Base-by-base conservation (phyloP, 2,113 vertebrate species). In the Desmodus rotundus region DNA sequence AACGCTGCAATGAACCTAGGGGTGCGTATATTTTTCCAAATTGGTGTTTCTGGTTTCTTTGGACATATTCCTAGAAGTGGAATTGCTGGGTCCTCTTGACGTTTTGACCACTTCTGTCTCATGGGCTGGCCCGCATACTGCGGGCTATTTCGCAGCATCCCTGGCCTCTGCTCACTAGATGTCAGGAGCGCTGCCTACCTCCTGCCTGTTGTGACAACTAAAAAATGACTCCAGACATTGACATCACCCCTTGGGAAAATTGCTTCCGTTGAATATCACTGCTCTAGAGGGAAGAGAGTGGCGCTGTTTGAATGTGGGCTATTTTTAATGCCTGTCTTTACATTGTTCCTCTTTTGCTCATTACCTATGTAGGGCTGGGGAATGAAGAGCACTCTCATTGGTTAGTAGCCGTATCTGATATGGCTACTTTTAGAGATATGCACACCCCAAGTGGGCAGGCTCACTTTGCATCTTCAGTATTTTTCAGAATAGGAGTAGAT, bases 351-450 rank as follows among this genome's bases (percentile, higher is more conserved):
- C 86, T 93, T 43, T 54, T 63, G 58, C 38, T 74, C 54, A 45
- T 82, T 61, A 31, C 52, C 24, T 26, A 1, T 63, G 74, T 33
- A 31, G 36, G 43, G 73, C 11, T 72, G 67, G 56, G 87, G 87
- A 52, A 33, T 67, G 56, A 81, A 91, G 72, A 89, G 19, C n/a
- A 41, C 4, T 56, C 19, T 94, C 41, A 38, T 4, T 47, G 28
- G 33, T 86, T 33, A 74, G 14, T 65, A 78, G 80, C 88, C 26
- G 2, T 56, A 3, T 88, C 22, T 24, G 56, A 58, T 58, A 24
- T 58, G 56, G 36, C 38, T 70, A 89, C 63, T 95, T 95, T n/a
- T 82, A 68, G 94, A 95, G 61, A 61, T 77, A 20, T 11, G 61
- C 22, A 24, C 13, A 28, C 17, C 70, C 24, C 3, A 31, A 47